A percentile compares a stretch with the other conserved stretches of the same genome.
Conservation (phyloP, 1,140 invertebrate genomes). For the Cephus cinctus region DNA sequence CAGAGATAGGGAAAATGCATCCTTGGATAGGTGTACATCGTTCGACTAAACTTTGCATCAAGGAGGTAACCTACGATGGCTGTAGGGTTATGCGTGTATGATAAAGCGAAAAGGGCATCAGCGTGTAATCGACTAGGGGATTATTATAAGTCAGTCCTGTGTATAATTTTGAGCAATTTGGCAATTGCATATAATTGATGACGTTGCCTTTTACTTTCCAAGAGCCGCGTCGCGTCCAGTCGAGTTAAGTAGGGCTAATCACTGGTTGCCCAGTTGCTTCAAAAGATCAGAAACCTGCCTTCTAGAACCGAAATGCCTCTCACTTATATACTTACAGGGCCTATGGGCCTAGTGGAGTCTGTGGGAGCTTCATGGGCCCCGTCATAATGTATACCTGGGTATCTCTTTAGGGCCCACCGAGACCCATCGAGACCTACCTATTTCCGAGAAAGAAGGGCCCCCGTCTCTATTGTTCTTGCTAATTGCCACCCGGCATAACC, state of each 20-base stretch:
- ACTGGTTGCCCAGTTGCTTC: conserved; percentile 32
- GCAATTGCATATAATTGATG: conserved; percentile 55
- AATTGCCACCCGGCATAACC: conserved; percentile 37
- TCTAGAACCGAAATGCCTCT: conserved; percentile 31
- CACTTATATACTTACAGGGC: not conserved
- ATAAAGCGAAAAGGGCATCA: not conserved
- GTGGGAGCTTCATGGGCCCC: not conserved
- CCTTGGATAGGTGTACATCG: not conserved
- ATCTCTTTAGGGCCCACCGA: conserved; percentile 16
- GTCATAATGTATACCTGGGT: not conserved
- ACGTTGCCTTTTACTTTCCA: conserved; percentile 46
- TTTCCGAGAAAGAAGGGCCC: conserved; percentile 40
- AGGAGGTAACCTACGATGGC: too few relatives aligned
- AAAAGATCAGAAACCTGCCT: conserved; percentile 34
- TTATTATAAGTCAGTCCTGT: conserved; percentile 13
- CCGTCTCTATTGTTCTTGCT: conserved; percentile 46
- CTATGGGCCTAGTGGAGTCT: not conserved
- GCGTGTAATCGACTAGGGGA: not conserved
- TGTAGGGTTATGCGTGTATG: not conserved
- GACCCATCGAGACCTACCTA: conserved; percentile 35
- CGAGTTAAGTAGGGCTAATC: conserved; percentile 52
- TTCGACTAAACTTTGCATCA: not conserved
- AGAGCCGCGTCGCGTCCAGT: conserved; percentile 26
- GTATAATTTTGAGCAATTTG: conserved; percentile 53
- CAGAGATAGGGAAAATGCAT: too few relatives aligned